Conservation (phyloP, 2,113 vertebrate genomes). For the Corapipo altera region DNA sequence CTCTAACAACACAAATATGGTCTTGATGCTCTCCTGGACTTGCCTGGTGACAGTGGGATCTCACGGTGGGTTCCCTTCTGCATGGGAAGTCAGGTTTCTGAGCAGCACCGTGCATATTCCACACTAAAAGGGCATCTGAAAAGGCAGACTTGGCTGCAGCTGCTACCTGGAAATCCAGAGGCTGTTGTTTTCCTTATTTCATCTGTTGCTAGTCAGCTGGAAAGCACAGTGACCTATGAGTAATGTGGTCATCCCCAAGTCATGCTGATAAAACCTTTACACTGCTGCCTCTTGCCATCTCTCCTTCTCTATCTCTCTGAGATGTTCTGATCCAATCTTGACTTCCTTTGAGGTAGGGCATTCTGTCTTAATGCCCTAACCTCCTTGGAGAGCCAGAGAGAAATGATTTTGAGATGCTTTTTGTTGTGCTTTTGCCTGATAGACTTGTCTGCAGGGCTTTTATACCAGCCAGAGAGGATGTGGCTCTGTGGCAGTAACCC, state of each 20-base stretch:
- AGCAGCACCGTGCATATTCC: background rate
- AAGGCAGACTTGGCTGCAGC: constrained; percentile 1
- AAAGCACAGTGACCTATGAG: constrained; percentile 50
- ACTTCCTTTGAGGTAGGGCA: constrained; percentile 41
- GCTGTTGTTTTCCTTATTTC: constrained; percentile 28
- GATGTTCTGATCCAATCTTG: constrained; percentile 52
- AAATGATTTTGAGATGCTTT: constrained; percentile 9
- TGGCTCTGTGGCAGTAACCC: background rate
- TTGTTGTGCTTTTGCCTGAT: background rate
- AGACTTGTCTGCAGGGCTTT: background rate
- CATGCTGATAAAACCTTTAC: constrained; percentile 56
- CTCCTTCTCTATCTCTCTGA: constrained; percentile 2
- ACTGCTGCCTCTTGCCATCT: background rate
- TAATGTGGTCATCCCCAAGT: constrained; percentile 45
- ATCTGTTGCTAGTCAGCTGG: constrained; percentile 47
- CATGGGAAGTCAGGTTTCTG: background rate
- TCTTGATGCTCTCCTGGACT: background rate
- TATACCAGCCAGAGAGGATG: background rate
- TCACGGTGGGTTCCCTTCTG: background rate
- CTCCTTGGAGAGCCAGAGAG: background rate
- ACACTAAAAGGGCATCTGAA: background rate
- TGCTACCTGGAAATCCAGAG: constrained; percentile 26
- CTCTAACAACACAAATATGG: background rate
- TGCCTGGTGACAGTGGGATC: background rate
- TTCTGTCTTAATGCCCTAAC: background rate